Base-by-base conservation (phyloP, 1,140 invertebrate genomes). In the Drosophila biarmipes region DNA sequence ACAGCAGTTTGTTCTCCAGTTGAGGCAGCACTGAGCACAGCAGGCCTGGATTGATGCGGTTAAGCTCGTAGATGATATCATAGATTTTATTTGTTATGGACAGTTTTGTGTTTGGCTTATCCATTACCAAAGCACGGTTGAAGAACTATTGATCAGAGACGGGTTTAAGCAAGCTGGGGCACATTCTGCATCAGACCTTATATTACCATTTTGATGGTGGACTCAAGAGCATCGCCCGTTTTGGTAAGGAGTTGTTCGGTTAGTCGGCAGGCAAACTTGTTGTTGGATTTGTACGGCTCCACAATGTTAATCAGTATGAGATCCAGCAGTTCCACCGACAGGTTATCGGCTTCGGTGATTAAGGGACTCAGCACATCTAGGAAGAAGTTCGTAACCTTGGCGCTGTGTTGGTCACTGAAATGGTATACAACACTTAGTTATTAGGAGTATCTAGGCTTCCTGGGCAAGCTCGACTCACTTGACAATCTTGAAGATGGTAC, bases 341-440 rank as follows among this genome's bases (percentile, higher is more conserved):
- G 96, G 73, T 97, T 96, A 90, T 99, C 98, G 19, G 98, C 98
- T 93, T 99, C 98, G 8, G 96, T 97, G 63, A 99, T 98, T 6
- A 99, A 93, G 8, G 98, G 98, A 90, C 96, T 96, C 48, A 99
- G 93, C 21, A 99, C 97, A 92, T 99, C 98, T 63, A 99, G 92
- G 96, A 99, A 99, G 90, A 99, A 99, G 55, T 96, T 97, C 91
- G 98, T 99, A 46, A 99, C 98, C 94, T 99, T 98, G 1, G 95
- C 95, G 19, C 97, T 98, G 93, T 99, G 98, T 92, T 98, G 97
- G 89, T 98, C 98, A 93, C 97, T 98, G 92, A 38, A 93, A 68
- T 8, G 15, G 1, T 15, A 75, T 85, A 73, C 67, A 73, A 51
- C 8, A 63, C 21, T 34, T 34, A 24, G 21, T 46, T 17, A 69